Evolutionary conservation across 2,888 invertebrate genomes (phyloP), one percentile per base, ranked within the genome.

Genomic region (Hermaeophaga mercurialis): DNA sequence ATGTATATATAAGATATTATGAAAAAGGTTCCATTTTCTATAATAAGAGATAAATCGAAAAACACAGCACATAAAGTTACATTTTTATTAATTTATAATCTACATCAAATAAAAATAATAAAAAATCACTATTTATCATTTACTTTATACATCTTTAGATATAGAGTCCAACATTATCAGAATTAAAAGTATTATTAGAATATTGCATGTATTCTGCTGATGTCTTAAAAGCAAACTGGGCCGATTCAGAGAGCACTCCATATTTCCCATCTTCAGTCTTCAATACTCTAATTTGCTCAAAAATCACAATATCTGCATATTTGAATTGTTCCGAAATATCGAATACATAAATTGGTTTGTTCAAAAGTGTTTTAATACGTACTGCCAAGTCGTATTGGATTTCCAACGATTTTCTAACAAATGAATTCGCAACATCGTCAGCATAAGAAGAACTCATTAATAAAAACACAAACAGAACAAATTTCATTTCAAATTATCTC

Each of bases 251-350:
- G 4, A 50, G 19, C 9, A 41, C 41, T 3, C 41, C 50, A 22
- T 31, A 41, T 31, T 50, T 28, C n/a, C 39, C 39, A 41, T 50
- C 33, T 11, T 50, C 9, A 3, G 38, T 41, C 15, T 31, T 18
- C 31, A 50, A 50, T 9, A 50, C 50, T 50, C 50, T 11, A 12
- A 41, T 50, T 7, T 50, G 22, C 9, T n/a, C 50, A 8, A 41
- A 11, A 19, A 50, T 19, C 2, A 41, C 22, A 3, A n/a, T 18
- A 2, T 33, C 15, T n/a, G 50, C 50, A 15, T 41, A 11, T 31
- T 39, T 33, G 22, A 46, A 39, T 9, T 45, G 45, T 15, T 33
- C 19, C 1, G 41, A 50, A 33, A 17, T 14, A 44, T 41, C 41
- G 6, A 48, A 43, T 12, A 50, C 43, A 31, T 43, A 50, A 8